phyloP scores from a whole-genome alignment of 2,888 invertebrate species.

The Eristalis pertinax region DNA sequence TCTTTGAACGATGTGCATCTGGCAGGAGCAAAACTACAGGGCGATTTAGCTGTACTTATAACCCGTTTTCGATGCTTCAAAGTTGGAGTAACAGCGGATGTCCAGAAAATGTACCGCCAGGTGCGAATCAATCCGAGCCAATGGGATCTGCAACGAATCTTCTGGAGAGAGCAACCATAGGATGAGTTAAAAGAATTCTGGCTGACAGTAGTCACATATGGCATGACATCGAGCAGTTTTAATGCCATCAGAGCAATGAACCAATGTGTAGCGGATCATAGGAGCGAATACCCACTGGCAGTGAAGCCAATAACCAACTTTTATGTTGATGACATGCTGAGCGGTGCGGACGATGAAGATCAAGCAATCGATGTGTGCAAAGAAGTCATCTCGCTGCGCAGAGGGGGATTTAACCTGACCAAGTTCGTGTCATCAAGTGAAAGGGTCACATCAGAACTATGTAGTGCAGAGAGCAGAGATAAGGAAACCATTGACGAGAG shows the following conservation, averaged over 20 bases:
- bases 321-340: conserved; percentile 1
- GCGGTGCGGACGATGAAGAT: neutral
- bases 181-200: conserved; percentile 4
- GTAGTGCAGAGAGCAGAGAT: neutral
- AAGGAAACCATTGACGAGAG: too few relatives aligned
- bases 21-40: conserved; percentile 14
- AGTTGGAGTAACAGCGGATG: conserved; percentile 21
- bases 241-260: conserved; percentile 13
- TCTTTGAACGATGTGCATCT: conserved; percentile 28
- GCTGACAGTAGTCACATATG: neutral
- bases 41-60: conserved; percentile 10
- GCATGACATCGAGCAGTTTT: neutral
- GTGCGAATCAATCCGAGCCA: conserved; percentile 4
- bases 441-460: neutral
- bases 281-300: neutral
- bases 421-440: conserved; percentile 8
- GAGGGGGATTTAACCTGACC: neutral
- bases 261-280: conserved; percentile 23
- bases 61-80: conserved; percentile 15
- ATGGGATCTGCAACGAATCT: conserved; percentile 18
- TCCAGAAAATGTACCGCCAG: conserved; percentile 13
- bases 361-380: neutral
- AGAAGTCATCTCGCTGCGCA: neutral
- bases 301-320: conserved; percentile 1
- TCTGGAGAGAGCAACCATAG: neutral